A percentile compares a stretch with the other conserved stretches of the same genome.
Conservation (phyloP, 2,113 vertebrate genomes). For the Hucho hucho region DNA sequence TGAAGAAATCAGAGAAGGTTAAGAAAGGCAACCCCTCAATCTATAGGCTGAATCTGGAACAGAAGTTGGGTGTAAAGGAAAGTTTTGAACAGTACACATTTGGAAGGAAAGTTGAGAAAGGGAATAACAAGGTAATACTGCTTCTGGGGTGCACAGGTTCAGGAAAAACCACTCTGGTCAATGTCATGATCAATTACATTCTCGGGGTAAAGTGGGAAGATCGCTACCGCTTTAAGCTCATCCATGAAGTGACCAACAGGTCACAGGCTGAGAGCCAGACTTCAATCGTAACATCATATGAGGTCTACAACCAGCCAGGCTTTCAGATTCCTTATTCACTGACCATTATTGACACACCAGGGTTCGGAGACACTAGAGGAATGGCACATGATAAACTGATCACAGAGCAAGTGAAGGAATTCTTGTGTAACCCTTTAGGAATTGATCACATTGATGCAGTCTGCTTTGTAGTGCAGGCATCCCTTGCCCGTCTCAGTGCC, state of each 20-base stretch:
- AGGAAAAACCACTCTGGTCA: constrained; percentile 48
- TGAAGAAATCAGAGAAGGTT: constrained; percentile 13
- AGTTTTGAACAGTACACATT: constrained; percentile 25
- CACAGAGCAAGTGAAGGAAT: constrained; percentile 33
- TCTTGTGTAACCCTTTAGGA: constrained; percentile 33
- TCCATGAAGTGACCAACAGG: constrained; percentile 33
- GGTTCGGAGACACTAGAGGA: constrained; percentile 55
- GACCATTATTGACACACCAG: constrained; percentile 59
- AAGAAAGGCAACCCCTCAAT: constrained; percentile 33
- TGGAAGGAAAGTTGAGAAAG: constrained; percentile 32
- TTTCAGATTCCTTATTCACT: constrained; percentile 50
- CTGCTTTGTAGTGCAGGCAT: constrained; percentile 51
- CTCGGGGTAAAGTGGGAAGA: constrained; percentile 42
- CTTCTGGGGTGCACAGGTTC: constrained; percentile 40
- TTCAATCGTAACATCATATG: constrained; percentile 39
- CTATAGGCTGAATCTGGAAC: constrained; percentile 1
- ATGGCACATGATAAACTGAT: constrained; percentile 34
- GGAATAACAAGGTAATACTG: constrained; percentile 38
- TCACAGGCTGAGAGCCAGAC: constrained; percentile 59
- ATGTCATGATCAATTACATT: constrained; percentile 46
- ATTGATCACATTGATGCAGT: constrained; percentile 47
- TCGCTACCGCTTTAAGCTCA: constrained; percentile 36
- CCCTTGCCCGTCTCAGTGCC: constrained; percentile 36
- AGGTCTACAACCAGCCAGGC: constrained; percentile 32
- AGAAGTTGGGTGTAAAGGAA: background rate